Conservation (phyloP, 2,797 vertebrate species). For the Acrocephalus scirpaceus region DNA sequence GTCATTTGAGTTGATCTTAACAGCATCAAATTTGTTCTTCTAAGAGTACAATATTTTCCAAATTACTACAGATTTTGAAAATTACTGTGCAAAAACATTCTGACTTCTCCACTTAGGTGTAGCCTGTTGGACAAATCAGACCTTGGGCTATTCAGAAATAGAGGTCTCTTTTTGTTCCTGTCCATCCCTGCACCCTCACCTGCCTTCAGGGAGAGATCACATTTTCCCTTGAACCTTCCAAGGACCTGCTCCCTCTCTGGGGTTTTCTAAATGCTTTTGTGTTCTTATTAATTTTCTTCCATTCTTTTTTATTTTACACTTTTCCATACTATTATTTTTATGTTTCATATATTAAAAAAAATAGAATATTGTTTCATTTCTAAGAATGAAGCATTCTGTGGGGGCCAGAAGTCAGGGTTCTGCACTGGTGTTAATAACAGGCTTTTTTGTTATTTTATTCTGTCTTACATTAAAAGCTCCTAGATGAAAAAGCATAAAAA, state of each 20-base stretch:
- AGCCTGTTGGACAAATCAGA: background rate
- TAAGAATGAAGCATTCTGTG: background rate
- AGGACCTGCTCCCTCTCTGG: background rate
- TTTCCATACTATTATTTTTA: background rate
- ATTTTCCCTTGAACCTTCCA: background rate
- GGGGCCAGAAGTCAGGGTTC: background rate
- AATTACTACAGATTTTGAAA: background rate
- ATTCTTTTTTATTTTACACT: background rate
- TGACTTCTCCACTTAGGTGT: background rate
- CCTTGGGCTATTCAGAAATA: background rate
- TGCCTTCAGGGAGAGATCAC: background rate
- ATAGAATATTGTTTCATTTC: background rate
- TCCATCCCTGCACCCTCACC: background rate
- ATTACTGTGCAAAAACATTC: background rate
- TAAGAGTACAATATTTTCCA: background rate
- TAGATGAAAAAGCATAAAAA: background rate
- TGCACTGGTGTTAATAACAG: background rate
- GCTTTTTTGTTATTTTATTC: background rate
- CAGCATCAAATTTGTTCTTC: background rate
- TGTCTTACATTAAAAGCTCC: background rate
- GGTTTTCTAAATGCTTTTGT: background rate
- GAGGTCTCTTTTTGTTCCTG: accelerated
- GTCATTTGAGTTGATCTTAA: background rate
- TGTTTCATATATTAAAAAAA: background rate
- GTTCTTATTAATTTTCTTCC: background rate